Conservation (phyloP, 2,113 vertebrate genomes). For the Cranoglanis bouderius region DNA sequence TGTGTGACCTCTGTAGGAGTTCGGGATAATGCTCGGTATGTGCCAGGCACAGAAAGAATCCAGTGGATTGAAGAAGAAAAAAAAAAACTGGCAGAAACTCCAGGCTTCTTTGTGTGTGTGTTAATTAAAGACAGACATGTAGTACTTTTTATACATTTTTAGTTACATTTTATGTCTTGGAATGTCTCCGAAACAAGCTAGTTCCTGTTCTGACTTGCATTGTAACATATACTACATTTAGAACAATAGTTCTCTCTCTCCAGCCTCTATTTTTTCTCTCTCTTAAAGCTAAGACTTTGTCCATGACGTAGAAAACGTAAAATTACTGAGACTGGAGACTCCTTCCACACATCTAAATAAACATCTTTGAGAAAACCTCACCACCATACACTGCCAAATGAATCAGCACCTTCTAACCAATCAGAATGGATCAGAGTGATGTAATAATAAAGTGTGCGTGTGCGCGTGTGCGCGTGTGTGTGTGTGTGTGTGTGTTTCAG, state of each 20-base stretch:
- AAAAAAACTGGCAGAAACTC: not conserved
- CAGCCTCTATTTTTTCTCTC: no score
- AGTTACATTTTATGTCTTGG: not conserved
- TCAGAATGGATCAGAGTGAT: not conserved
- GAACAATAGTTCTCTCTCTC: no score
- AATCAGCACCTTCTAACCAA: not conserved
- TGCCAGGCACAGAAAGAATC: not conserved
- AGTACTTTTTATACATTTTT: not conserved
- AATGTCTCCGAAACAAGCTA: not conserved
- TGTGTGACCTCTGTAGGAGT: constrained; percentile 22
- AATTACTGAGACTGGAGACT: no score
- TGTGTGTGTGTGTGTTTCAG: constrained; percentile 35
- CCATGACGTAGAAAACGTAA: no score
- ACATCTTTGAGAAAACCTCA: no score
- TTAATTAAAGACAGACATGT: not conserved
- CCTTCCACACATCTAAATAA: no score
- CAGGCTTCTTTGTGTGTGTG: not conserved
- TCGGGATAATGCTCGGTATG: not conserved
- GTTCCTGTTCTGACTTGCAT: no score
- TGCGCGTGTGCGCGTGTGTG: not conserved
- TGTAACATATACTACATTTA: no score
- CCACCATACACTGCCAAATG: not conserved
- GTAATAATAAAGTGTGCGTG: not conserved
- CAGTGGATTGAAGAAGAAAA: not conserved
- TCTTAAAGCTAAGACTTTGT: no score